These are phyloP conservation scores for Malthinus flaveolus DNA, from an alignment of 2,888 invertebrate genomes.

Conservation along the genomic window DNA sequence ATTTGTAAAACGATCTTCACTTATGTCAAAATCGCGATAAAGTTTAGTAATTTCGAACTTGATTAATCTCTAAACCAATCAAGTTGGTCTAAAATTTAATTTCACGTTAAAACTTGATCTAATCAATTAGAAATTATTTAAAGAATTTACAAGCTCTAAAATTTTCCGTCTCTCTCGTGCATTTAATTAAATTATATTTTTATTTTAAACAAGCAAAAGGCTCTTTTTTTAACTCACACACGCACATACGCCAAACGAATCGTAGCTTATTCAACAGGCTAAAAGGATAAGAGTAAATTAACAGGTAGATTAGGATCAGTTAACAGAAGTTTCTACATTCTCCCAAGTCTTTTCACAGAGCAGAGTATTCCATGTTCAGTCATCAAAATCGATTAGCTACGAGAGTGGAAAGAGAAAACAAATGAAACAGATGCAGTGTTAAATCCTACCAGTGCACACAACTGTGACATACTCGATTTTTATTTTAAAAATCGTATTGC, in stretches of 20 bases:
- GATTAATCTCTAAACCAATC: too few species aligned
- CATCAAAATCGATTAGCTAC: conserved; percentile 28
- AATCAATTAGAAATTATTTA: too few species aligned
- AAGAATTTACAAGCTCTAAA: too few species aligned
- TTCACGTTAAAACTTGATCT: too few species aligned
- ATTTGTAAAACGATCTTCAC: too few species aligned
- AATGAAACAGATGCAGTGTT: conserved; percentile 25
- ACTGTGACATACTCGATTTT: conserved; percentile 31
- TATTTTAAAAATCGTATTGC: conserved; percentile 24
- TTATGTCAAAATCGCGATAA: too few species aligned
- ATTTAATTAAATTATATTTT: too few species aligned
- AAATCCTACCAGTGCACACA: conserved; percentile 30
- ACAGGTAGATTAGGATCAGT: conserved; percentile 21
- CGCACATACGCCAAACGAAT: neutral
- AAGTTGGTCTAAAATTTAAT: too few species aligned
- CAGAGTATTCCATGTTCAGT: conserved; percentile 21
- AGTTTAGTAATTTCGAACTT: too few species aligned
- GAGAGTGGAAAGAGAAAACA: conserved; percentile 16
- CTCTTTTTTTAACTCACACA: too few species aligned
- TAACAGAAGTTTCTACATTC: conserved; percentile 18
- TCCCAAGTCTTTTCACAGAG: conserved; percentile 17
- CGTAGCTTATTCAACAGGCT: conserved; percentile 19
- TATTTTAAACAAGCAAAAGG: too few species aligned
- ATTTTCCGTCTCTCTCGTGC: too few species aligned
- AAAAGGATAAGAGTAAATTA: conserved; percentile 15